These are phyloP conservation scores for Tragelaphus eurycerus DNA, from an alignment of 2,797 vertebrate species.

Conservation along the genomic window DNA sequence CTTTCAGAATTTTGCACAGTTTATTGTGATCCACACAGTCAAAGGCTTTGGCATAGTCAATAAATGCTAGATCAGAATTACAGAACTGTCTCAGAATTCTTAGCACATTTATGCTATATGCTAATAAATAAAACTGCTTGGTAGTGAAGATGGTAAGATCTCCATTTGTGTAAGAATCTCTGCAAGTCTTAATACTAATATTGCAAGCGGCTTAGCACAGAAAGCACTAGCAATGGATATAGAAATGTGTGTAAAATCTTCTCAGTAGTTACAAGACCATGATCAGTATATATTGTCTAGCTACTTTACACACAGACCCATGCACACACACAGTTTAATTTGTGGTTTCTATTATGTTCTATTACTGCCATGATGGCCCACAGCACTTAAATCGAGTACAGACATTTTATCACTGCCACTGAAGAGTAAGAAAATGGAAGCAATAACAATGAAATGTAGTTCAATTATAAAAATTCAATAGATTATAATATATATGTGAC, in stretches of 20 bases:
- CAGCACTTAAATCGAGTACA: conserved; percentile 51
- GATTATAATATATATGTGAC: conserved; percentile 39
- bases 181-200: neutral
- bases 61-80: neutral
- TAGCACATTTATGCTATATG: neutral
- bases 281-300: neutral
- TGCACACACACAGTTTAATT: conserved; percentile 3
- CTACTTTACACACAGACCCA: neutral
- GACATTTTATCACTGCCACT: conserved; percentile 51
- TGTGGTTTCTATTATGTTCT: conserved; percentile 54
- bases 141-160: neutral
- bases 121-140: neutral
- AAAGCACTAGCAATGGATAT: neutral
- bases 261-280: neutral
- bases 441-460: conserved; percentile 63
- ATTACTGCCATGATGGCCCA: conserved; percentile 47
- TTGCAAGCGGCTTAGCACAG: neutral
- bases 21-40: too few relatives aligned
- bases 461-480: conserved; percentile 64
- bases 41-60: too few relatives aligned
- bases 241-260: neutral
- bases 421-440: conserved; percentile 58
- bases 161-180: neutral
- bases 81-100: neutral
- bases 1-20: too few relatives aligned